Conservation (phyloP, 2,113 vertebrate species). For the Corythornis cristatus region DNA sequence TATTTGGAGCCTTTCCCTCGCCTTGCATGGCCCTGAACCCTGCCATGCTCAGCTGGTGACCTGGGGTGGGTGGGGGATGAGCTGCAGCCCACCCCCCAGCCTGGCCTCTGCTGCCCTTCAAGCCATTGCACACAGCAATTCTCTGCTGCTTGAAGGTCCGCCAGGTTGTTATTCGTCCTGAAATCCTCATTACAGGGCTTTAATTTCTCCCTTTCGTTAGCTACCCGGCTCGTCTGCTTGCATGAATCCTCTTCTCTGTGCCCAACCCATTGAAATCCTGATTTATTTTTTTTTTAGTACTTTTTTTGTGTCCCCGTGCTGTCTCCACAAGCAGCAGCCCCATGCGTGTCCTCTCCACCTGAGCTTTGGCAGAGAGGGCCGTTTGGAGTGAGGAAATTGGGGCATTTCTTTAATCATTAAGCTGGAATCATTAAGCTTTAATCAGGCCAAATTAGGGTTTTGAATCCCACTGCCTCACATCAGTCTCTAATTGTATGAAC, state of each 20-base stretch:
- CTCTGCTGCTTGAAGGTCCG: not conserved
- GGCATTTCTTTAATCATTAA: not conserved
- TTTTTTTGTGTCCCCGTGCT: too few species aligned
- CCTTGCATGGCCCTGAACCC: not conserved
- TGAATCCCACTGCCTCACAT: not conserved
- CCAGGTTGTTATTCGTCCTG: not conserved
- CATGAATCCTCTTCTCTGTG: not conserved
- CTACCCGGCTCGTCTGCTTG: not conserved
- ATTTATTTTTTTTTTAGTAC: not conserved
- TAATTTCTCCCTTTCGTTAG: not conserved
- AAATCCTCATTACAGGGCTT: not conserved
- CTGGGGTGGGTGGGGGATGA: not conserved
- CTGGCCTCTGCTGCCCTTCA: not conserved
- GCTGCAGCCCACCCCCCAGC: not conserved
- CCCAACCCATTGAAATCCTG: not conserved
- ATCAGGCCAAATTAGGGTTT: constrained; percentile 21
- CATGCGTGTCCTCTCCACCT: not conserved
- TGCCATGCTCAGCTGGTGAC: rapidly evolving
- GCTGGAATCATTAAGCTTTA: constrained; percentile 26
- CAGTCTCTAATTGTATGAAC: not conserved
- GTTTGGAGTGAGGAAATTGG: not conserved
- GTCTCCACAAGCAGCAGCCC: not conserved
- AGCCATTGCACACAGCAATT: rapidly evolving
- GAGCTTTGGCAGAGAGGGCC: not conserved
- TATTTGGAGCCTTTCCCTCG: too few species aligned